Evolutionary conservation across 2,888 invertebrate genomes (phyloP), one percentile per base, ranked within the genome.

Genomic region (Lamellibrachia columna): DNA sequence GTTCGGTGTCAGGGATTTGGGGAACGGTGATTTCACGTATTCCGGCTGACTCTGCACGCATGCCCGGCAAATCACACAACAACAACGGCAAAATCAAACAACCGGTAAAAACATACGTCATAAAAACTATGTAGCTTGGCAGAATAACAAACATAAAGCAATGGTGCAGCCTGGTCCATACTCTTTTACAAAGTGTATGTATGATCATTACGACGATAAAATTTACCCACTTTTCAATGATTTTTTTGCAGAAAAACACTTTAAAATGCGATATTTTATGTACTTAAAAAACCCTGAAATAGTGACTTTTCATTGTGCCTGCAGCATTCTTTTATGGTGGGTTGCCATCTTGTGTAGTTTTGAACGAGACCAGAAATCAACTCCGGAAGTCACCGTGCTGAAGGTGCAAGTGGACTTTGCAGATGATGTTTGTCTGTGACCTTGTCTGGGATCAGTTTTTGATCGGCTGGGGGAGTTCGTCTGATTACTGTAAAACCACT

Each of bases 31-130:
- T 22, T 52, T 52, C 53, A 52, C 92, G 55, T 11, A 90, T 75
- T 75, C 75, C 75, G 75, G 75, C 75, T 58, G 75, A 28, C 53
- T 91, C 91, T 52, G 91, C 52, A 52, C 53, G 91, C 52, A 91
- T 52, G 91, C 52, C 52, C 53, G 91, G 91, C 52, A 91, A n/a
- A 52, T 52, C 91, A n/a, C 91, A 91, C 91, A 91, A 91, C 91
- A 91, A 91, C 53, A 53, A 91, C 40, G 91, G 91, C 52, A 53
- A 52, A 52, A 75, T 75, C 75, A 75, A 75, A 75, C 22, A 75
- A 75, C 15, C 75, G n/a, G 22, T 75, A 75, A 75, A 75, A 11
- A 75, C 22, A 75, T 22, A 75, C 22, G 75, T 75, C 75, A 75
- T 75, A 22, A 75, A 75, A 6, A 22, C 75, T 75, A 75, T 1